Conservation (phyloP, 1,140 invertebrate genomes). For the Eubasilissa regina region DNA sequence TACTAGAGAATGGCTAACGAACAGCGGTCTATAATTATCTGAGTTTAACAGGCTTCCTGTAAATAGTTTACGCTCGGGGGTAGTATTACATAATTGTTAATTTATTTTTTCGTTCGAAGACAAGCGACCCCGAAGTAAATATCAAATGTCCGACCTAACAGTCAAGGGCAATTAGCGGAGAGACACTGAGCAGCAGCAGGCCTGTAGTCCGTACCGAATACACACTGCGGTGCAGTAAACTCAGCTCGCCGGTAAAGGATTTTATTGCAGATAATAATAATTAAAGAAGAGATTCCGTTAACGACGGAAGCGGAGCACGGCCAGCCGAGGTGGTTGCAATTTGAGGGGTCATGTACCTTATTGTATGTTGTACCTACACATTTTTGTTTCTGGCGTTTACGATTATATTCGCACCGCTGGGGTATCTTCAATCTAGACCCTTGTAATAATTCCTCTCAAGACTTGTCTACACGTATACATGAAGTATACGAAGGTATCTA, state of each 20-base stretch:
- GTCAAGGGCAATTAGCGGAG: constrained; percentile 52
- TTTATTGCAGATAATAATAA: constrained; percentile 60
- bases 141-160: constrained; percentile 15
- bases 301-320: constrained; percentile 39
- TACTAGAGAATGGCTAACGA: too few relatives aligned
- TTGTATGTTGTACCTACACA: not conserved
- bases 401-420: not conserved
- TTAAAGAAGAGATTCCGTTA: constrained; percentile 59
- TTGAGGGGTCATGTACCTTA: not conserved
- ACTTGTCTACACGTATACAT: too few relatives aligned
- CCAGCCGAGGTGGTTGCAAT: constrained; percentile 46
- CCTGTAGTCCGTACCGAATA: constrained; percentile 25
- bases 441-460: too few relatives aligned
- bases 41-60: too few relatives aligned
- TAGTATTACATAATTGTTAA: too few relatives aligned
- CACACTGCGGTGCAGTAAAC: constrained; percentile 46
- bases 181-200: constrained; percentile 4
- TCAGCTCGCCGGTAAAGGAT: constrained; percentile 56
- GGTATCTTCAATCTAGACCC: not conserved
- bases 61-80: too few relatives aligned
- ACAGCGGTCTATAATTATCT: too few relatives aligned
- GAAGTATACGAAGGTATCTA: too few relatives aligned
- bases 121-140: not conserved
- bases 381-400: not conserved
- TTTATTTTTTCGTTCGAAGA: too few relatives aligned